These are phyloP conservation scores for Poeciliopsis occidentalis DNA, from an alignment of 2,113 vertebrate genomes.

Conservation along the genomic window DNA sequence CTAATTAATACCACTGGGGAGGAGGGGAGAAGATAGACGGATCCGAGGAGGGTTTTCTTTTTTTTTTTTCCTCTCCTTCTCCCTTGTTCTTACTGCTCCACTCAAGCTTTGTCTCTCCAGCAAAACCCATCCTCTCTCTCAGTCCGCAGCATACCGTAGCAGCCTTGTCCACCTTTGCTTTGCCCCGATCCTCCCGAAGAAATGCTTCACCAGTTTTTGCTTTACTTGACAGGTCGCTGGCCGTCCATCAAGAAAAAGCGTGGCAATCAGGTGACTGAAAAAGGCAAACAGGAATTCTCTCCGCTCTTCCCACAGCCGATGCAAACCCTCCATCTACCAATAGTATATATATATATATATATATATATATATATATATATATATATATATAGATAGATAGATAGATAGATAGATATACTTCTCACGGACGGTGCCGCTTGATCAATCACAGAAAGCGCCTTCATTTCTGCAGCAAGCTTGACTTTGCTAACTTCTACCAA, in stretches of 20 bases:
- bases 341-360: not conserved
- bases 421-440: conserved; percentile 7
- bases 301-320: conserved; percentile 19
- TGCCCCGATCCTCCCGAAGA: conserved; percentile 34
- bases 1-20: conserved; percentile 80
- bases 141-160: conserved; percentile 32
- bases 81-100: conserved; percentile 36
- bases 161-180: conserved; percentile 44
- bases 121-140: conserved; percentile 28
- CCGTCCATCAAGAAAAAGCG: conserved; percentile 44
- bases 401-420: no score
- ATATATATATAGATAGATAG: not conserved
- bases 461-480: conserved; percentile 14
- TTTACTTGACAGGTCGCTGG: conserved; percentile 58
- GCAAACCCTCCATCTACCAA: conserved; percentile 43
- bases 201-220: conserved; percentile 37
- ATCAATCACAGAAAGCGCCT: conserved; percentile 36
- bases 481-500: conserved; percentile 26
- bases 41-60: conserved; percentile 36
- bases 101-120: conserved; percentile 41
- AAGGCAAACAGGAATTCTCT: conserved; percentile 33
- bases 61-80: conserved; percentile 35
- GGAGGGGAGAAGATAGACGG: conserved; percentile 56
- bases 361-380: no score
- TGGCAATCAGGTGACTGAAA: conserved; percentile 29